Conservation (phyloP, 2,113 vertebrate species). For the Oreocharis arfaki region DNA sequence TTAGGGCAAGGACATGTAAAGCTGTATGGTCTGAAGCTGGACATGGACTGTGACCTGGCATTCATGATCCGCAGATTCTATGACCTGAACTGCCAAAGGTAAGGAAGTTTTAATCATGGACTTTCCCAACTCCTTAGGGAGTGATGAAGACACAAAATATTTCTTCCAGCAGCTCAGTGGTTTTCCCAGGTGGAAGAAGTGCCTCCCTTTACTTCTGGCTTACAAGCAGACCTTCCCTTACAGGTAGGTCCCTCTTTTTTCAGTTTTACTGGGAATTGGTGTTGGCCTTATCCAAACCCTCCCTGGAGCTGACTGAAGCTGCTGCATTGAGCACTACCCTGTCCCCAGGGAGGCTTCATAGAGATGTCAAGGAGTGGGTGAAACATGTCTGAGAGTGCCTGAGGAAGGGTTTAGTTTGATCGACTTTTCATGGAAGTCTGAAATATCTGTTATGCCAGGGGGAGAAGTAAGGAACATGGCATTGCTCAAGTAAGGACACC, state of each 20-base stretch:
- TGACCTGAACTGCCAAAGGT: neutral
- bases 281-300: neutral
- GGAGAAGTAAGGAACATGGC: neutral
- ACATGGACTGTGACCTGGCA: neutral
- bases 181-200: neutral
- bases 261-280: neutral
- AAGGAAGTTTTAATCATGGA: neutral
- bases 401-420: neutral
- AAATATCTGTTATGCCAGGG: neutral
- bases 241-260: neutral
- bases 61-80: neutral
- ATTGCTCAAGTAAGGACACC: neutral
- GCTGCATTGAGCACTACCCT: neutral
- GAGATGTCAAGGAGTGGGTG: neutral
- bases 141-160: neutral
- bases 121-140: neutral
- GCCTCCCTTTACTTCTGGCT: neutral
- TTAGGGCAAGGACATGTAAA: neutral
- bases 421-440: neutral
- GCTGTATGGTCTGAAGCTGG: neutral
- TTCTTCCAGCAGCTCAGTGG: neutral
- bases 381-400: neutral
- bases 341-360: neutral
- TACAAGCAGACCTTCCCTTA: neutral
- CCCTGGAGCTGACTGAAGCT: neutral